Evolutionary conservation across 2,113 vertebrate genomes (phyloP).

Genomic region (Labeo rohita): DNA sequence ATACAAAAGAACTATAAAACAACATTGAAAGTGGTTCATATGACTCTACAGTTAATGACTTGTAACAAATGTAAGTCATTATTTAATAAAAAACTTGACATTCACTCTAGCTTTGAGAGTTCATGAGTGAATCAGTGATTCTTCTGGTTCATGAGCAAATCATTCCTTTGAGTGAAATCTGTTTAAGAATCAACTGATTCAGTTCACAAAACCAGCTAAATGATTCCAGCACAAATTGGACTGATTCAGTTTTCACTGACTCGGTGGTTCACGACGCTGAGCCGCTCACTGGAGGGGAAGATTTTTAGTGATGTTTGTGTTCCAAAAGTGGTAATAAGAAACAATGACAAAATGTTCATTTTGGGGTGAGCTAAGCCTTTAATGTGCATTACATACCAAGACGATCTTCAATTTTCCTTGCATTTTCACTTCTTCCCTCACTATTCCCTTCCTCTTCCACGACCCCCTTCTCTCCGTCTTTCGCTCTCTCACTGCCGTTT

Average conservation of each 20-base stretch:
- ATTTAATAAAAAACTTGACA: not conserved
- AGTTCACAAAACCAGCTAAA: not conserved
- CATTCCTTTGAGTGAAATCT: not conserved
- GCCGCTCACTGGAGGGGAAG: not conserved
- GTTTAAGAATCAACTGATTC: not conserved
- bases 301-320: not conserved
- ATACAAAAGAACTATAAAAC: not conserved
- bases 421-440: constrained; percentile 50
- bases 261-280: not conserved
- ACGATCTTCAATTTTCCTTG: constrained; percentile 40
- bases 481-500: constrained; percentile 66
- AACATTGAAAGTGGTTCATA: not conserved
- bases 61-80: not conserved
- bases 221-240: not conserved
- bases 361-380: not conserved
- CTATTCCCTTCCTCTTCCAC: constrained; percentile 14
- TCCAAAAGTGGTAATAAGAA: not conserved
- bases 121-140: not conserved
- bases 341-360: not conserved
- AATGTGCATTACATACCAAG: constrained; percentile 4
- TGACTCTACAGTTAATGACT: not conserved
- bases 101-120: not conserved
- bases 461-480: constrained; percentile 44
- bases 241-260: not conserved
- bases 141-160: not conserved